These are phyloP conservation scores for Euschistus heros DNA, from an alignment of 1,140 invertebrate species.

Conservation along the genomic window DNA sequence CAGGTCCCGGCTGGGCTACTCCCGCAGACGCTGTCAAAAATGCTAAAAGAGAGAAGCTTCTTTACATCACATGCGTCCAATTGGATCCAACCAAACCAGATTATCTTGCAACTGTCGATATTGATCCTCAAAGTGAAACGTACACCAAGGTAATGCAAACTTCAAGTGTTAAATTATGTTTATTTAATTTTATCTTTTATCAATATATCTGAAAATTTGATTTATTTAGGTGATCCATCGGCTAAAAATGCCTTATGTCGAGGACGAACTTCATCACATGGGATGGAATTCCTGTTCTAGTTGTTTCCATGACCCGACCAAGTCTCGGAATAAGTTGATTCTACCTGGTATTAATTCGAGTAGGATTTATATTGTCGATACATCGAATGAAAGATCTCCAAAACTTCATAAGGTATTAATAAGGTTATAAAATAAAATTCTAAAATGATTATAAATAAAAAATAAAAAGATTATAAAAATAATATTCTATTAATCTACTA, in stretches of 20 bases:
- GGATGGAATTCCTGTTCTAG: slow-evolving; percentile 96
- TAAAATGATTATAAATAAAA: no score
- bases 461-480: no score
- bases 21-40: slow-evolving; percentile 75
- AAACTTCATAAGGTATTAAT: slow-evolving; percentile 47
- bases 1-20: slow-evolving; percentile 53
- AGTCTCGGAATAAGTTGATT: slow-evolving; percentile 67
- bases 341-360: slow-evolving; percentile 72
- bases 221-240: slow-evolving; percentile 70
- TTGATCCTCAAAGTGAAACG: slow-evolving; percentile 75
- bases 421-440: no score
- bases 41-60: slow-evolving; percentile 64
- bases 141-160: slow-evolving; percentile 60
- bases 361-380: slow-evolving; percentile 78
- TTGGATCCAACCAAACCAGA: slow-evolving; percentile 63
- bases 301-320: slow-evolving; percentile 54
- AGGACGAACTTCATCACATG: slow-evolving; percentile 88
- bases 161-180: no score
- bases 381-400: slow-evolving; percentile 53
- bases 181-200: no score
- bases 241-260: slow-evolving; percentile 57
- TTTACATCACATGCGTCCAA: slow-evolving; percentile 80
- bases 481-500: no score
- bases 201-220: no score
- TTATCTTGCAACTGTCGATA: slow-evolving; percentile 84